Base-by-base conservation (phyloP, 2,113 vertebrate genomes). In the Ondatra zibethicus region DNA sequence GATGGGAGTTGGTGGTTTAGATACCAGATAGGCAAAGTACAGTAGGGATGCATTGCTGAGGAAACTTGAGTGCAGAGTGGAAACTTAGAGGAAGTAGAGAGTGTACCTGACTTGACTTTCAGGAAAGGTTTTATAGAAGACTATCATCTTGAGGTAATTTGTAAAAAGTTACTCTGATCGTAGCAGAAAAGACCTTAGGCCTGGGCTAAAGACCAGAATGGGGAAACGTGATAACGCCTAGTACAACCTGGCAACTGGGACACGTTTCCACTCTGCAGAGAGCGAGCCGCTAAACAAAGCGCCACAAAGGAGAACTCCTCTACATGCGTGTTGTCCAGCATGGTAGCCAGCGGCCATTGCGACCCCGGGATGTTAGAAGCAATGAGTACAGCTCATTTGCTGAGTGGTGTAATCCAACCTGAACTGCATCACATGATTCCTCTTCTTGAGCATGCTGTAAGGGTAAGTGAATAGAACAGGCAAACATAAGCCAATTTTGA, bases 311-410 rank as follows among this genome's bases (percentile, higher is more conserved):
- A 29, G 31, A 55, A 50, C 29, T 42, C 61, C 7, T 25, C 39
- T 27, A 3, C 47, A 16, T 13, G 3, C 25, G 6, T 0, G 2
- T 36, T 29, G 3, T 45, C 66, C 21, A 42, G 8, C 4, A 1
- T 70, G 55, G 80, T 14, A 23, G 63, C 55, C 75, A 36, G 66
- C 31, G 72, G 76, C 36, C 39, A 29, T 11, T 7, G 29, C 19
- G 39, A 21, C 6, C 92, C 89, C 70, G 65, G 65, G 63, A 13
- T 42, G 4, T 73, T 58, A 63, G 21, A 70, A 73, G 29, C 66
- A 47, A 19, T 45, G 19, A 42, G 13, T 58, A 45, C n/a, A 68
- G 1, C n/a, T 65, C 14, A n/a, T 86, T 17, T n/a, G 23, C 66
- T 77, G 14, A 72, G 12, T 0, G 5, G 88, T 25, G 92, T 65